phyloP scores from a whole-genome alignment of 2,888 invertebrate species.

The Acanthosepion lycidas region DNA sequence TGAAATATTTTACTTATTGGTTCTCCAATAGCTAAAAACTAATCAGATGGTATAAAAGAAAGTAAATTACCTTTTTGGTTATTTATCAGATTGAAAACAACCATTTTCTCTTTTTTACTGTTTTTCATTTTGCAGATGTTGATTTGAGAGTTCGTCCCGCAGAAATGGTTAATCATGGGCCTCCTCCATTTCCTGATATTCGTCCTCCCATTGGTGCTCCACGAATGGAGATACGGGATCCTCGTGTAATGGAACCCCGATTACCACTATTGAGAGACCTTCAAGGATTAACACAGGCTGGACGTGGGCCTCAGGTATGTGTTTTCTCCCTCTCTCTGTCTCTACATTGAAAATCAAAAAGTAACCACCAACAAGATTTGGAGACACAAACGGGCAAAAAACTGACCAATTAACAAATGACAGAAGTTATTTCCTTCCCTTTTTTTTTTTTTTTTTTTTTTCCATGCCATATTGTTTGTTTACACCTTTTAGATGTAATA shows the following conservation, averaged over 20 bases:
- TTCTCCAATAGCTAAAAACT: background rate
- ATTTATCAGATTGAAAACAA: no score
- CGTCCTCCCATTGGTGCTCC: background rate
- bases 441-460: no score
- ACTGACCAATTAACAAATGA: no score
- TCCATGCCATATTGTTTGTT: no score
- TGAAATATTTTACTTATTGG: background rate
- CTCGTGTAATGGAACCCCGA: slow-evolving; percentile 43
- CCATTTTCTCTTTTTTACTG: no score
- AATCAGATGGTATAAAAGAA: background rate
- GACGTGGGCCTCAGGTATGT: slow-evolving; percentile 53
- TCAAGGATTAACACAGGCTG: slow-evolving; percentile 49
- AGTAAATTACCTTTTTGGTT: background rate
- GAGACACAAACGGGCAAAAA: no score
- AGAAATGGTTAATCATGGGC: slow-evolving; percentile 35
- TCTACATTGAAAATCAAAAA: background rate
- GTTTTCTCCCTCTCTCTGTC: slow-evolving; percentile 39
- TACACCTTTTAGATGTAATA: no score
- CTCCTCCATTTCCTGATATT: background rate
- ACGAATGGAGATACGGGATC: slow-evolving; percentile 34
- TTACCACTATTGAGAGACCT: slow-evolving; percentile 36
- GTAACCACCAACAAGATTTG: no score
- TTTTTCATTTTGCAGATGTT: background rate
- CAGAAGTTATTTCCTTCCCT: no score
- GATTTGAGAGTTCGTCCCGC: slow-evolving; percentile 37